phyloP scores from a whole-genome alignment of 2,113 vertebrate species.

The Myotis yumanensis region DNA sequence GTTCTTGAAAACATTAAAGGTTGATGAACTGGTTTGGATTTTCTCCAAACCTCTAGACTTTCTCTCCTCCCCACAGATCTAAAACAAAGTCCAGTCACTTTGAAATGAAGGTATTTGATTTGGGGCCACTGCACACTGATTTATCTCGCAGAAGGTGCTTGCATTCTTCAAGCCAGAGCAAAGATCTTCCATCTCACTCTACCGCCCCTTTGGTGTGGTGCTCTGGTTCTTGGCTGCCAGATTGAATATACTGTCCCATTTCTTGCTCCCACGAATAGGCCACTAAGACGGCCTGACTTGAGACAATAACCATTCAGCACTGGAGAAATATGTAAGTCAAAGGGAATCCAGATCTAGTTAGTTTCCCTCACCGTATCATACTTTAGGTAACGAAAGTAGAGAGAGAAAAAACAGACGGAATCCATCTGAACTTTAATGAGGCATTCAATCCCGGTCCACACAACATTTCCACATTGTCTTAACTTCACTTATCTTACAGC shows the following conservation, averaged over 20 bases:
- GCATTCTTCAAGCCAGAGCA: conserved; percentile 56
- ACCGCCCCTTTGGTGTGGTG: background rate
- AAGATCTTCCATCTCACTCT: background rate
- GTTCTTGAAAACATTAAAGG: conserved; percentile 83
- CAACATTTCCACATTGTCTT: background rate
- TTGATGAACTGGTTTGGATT: conserved; percentile 83
- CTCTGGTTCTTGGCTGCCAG: background rate
- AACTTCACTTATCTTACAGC: background rate
- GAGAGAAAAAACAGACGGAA: background rate
- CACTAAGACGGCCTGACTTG: background rate
- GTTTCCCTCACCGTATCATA: background rate
- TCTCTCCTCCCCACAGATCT: conserved; percentile 72
- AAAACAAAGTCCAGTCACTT: conserved; percentile 72
- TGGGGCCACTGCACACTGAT: background rate
- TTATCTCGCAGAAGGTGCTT: conserved; percentile 52
- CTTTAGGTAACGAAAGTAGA: background rate
- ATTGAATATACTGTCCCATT: background rate
- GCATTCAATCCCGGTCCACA: background rate
- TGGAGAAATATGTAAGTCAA: background rate
- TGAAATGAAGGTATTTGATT: conserved; percentile 66
- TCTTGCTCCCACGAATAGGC: background rate
- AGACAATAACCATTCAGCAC: conserved; percentile 4
- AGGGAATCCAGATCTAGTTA: conserved; percentile 39
- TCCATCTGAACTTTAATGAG: background rate
- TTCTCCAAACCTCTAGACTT: conserved; percentile 77